These are phyloP conservation scores for Temnothorax longispinosus DNA, from an alignment of 1,140 invertebrate genomes.

Conservation along the genomic window DNA sequence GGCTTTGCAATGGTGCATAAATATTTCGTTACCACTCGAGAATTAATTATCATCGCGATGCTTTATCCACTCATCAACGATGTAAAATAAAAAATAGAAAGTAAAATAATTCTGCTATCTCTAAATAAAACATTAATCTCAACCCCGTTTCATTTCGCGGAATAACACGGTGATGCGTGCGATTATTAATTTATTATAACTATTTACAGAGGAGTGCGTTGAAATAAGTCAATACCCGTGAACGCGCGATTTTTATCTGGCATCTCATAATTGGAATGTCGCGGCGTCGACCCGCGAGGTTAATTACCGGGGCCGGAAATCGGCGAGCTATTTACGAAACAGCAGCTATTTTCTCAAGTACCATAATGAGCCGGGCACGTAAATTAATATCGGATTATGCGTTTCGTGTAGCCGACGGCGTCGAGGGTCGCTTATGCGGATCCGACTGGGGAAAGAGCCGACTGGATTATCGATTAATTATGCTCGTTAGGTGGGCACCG, in stretches of 20 bases:
- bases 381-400: constrained; percentile 60
- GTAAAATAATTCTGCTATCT: constrained; percentile 18
- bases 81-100: background rate
- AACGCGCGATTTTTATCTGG: constrained; percentile 31
- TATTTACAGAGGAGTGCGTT: constrained; percentile 16
- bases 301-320: constrained; percentile 29
- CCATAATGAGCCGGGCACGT: constrained; percentile 47
- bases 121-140: constrained; percentile 38
- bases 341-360: constrained; percentile 56
- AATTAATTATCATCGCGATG: constrained; percentile 40
- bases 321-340: constrained; percentile 25
- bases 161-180: background rate
- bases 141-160: background rate
- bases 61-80: constrained; percentile 10
- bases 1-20: background rate
- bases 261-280: constrained; percentile 40
- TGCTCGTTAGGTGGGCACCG: constrained; percentile 44
- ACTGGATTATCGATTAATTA: constrained; percentile 63
- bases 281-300: background rate
- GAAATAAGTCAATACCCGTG: background rate
- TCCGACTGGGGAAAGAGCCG: background rate
- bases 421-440: constrained; percentile 8
- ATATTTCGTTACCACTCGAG: constrained; percentile 36
- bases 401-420: constrained; percentile 10
- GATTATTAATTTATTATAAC: constrained; percentile 54